Percentiles rank a stretch among this genome's conserved stretches.
phyloP scores from a whole-genome alignment of 1,140 invertebrate species.

The Drosophila guanche region DNA sequence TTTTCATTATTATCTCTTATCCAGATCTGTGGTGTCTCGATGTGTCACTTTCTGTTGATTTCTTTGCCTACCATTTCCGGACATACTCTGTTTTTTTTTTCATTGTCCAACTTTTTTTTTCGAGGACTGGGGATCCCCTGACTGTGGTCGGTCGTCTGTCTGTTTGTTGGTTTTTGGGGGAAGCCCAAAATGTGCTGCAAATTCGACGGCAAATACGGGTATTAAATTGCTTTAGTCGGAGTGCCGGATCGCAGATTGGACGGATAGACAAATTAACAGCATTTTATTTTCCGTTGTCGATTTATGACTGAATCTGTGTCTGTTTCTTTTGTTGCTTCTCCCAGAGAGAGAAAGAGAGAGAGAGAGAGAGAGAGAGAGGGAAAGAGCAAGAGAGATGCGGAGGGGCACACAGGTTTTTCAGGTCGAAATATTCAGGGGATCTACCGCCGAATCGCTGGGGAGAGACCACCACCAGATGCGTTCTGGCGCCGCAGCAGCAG shows the following conservation, averaged over 20 bases:
- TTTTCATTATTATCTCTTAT: neutral
- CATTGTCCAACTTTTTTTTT: conserved; percentile 7
- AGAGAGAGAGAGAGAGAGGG: neutral
- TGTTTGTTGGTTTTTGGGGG: conserved; percentile 44
- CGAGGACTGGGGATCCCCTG: conserved; percentile 56
- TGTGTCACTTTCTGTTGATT: conserved; percentile 30
- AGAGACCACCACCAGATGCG: conserved; percentile 46
- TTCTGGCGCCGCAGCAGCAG: conserved; percentile 47
- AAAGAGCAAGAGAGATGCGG: conserved; percentile 1
- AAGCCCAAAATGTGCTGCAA: conserved; percentile 44
- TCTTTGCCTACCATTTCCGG: conserved; percentile 41
- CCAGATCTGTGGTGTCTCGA: conserved; percentile 5
- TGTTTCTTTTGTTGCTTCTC: neutral
- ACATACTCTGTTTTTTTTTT: conserved; percentile 28
- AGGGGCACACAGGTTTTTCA: conserved; percentile 46
- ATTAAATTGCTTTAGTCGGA: conserved; percentile 71
- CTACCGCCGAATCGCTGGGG: conserved; percentile 27
- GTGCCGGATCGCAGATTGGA: conserved; percentile 40
- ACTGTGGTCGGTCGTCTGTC: conserved; percentile 14
- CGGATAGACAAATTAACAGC: conserved; percentile 71
- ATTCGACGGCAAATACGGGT: conserved; percentile 23
- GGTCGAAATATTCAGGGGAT: conserved; percentile 41
- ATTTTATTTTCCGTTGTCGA: conserved; percentile 55
- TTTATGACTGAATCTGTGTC: conserved; percentile 42
- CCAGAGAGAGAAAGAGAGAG: conserved; percentile 3